Evolutionary conservation across 2,888 invertebrate genomes (phyloP).

Genomic region (Hypolimnas misippus): DNA sequence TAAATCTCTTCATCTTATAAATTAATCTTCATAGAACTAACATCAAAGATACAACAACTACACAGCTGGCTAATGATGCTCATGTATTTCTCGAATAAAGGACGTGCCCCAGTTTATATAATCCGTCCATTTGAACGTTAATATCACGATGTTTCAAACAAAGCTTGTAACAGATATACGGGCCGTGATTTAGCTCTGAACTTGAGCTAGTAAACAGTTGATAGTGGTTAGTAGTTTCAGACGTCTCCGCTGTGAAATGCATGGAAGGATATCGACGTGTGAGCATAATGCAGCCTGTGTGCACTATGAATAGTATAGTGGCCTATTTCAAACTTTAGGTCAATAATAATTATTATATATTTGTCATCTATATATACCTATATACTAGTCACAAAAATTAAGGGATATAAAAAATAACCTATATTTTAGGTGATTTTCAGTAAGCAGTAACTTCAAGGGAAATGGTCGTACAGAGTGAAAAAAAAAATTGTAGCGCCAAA

Average conservation of each 20-base stretch:
- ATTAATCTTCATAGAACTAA: not conserved
- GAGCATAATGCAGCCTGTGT: constrained; percentile 6
- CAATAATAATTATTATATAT: too few species aligned
- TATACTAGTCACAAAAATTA: too few species aligned
- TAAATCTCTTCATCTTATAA: not conserved
- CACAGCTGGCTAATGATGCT: not conserved
- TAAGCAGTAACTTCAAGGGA: too few species aligned
- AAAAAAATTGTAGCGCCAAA: too few species aligned
- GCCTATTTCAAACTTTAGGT: too few species aligned
- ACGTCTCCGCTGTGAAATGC: constrained; percentile 4
- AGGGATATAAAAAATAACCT: too few species aligned
- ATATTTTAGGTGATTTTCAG: too few species aligned
- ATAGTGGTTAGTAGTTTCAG: constrained; percentile 10
- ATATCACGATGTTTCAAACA: constrained; percentile 7
- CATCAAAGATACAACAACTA: not conserved
- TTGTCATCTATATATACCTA: too few species aligned
- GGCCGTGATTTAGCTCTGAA: too few species aligned
- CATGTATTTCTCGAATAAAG: not conserved
- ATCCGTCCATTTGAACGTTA: not conserved
- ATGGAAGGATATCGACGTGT: constrained; percentile 7
- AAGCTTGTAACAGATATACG: not conserved
- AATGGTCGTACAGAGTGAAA: too few species aligned
- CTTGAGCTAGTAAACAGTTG: constrained; percentile 22
- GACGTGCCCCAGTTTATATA: not conserved
- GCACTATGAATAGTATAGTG: constrained; percentile 21